A percentile compares a stretch with the other conserved stretches of the same genome.
phyloP scores from a whole-genome alignment of 1,140 invertebrate genomes.

The Caenorhabditis briggsae region DNA sequence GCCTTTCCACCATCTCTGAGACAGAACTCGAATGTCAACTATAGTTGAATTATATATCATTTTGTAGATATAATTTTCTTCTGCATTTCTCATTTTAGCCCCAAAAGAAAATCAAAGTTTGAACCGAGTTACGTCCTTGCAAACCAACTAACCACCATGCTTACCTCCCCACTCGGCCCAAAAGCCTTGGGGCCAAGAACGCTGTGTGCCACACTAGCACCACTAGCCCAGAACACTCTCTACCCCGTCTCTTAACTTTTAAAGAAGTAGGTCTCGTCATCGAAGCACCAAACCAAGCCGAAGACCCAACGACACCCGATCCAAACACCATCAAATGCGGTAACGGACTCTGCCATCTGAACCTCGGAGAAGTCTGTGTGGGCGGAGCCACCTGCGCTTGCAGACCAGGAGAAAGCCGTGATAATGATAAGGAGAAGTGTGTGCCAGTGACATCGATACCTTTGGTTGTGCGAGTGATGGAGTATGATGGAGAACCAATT shows the following conservation, averaged over 20 bases:
- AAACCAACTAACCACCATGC: too few relatives aligned
- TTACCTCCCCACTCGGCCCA: too few relatives aligned
- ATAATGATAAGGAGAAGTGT: constrained; percentile 58
- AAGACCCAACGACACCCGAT: constrained; percentile 63
- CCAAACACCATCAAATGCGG: constrained; percentile 66
- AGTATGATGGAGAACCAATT: constrained; percentile 57
- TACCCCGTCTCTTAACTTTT: neutral
- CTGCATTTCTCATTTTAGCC: too few relatives aligned
- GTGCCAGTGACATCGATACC: constrained; percentile 51
- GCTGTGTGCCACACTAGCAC: constrained; percentile 33
- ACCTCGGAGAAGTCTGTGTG: constrained; percentile 65
- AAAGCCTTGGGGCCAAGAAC: too few relatives aligned
- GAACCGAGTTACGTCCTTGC: too few relatives aligned
- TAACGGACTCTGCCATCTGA: constrained; percentile 55
- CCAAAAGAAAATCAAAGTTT: too few relatives aligned
- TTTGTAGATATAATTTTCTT: too few relatives aligned
- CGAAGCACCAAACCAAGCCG: constrained; percentile 44
- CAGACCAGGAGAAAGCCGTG: constrained; percentile 61
- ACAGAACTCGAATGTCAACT: too few relatives aligned
- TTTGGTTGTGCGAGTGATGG: constrained; percentile 31
- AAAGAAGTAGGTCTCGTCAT: constrained; percentile 60
- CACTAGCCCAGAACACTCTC: neutral
- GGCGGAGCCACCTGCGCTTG: constrained; percentile 66
- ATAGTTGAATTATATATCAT: too few relatives aligned
- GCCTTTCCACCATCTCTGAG: too few relatives aligned